Percentiles rank a stretch among this genome's conserved stretches.
Conservation (phyloP, 2,113 vertebrate species). For the Miniopterus natalensis region DNA sequence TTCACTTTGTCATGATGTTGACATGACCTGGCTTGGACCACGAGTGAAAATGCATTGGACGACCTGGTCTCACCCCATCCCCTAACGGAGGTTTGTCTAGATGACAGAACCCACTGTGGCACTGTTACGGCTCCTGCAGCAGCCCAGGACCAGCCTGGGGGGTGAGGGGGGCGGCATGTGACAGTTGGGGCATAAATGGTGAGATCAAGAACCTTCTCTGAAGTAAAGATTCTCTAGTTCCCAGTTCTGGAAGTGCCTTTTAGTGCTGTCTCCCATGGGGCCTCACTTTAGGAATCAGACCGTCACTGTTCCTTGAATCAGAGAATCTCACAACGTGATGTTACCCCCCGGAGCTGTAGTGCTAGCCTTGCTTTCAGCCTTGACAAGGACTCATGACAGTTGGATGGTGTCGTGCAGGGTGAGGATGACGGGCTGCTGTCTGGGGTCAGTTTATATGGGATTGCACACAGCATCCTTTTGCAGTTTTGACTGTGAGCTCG, state of each 20-base stretch:
- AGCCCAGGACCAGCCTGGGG: not conserved
- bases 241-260: not conserved
- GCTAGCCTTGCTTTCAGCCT: conserved; percentile 12
- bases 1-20: conserved; percentile 48
- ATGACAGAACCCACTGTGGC: conserved; percentile 1
- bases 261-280: not conserved
- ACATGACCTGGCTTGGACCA: conserved; percentile 24
- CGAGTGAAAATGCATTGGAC: not conserved
- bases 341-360: not conserved
- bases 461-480: not conserved
- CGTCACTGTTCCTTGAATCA: conserved; percentile 30
- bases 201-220: not conserved
- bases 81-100: conserved; percentile 59
- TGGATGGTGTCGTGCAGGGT: not conserved
- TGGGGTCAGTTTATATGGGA: not conserved
- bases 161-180: not conserved
- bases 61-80: not conserved
- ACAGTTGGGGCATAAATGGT: not conserved
- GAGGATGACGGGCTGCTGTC: not conserved
- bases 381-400: conserved; percentile 8
- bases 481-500: conserved; percentile 27
- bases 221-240: not conserved
- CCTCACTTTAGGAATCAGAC: not conserved
- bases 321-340: not conserved
- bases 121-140: not conserved